Base-by-base conservation (phyloP, 2,113 vertebrate species). In the Scortum barcoo region DNA sequence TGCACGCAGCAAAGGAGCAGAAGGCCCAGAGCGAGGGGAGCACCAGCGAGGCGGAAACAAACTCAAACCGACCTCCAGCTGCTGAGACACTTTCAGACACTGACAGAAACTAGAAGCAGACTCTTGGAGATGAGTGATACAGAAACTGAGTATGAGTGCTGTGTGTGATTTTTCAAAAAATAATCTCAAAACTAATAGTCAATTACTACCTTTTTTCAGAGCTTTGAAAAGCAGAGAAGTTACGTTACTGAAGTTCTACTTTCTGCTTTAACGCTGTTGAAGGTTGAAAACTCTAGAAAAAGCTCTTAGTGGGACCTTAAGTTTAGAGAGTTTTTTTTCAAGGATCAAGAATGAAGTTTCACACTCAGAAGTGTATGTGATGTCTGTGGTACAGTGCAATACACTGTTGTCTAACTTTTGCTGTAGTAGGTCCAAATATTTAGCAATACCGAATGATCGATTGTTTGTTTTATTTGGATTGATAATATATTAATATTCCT, bases 1-100 rank as follows among this genome's bases (percentile, higher is more conserved):
- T 83, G 53, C 94, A 95, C 10, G 36, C 53, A 0, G 50, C 72
- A 14, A 81, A 80, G 22, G 75, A 90, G 72, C 70, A 46, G 71
- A 80, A 77, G 44, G 68, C 42, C 33, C 76, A 72, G 44, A 77
- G 80, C 0, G 61, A 89, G 42, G 78, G 77, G 2, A 77, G 65
- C 53, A 57, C 42, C 7, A 77, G 78, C 13, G 61, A 80, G 16
- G 44, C 56, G 2, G 68, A 88, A 58, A 56, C 40, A 7, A 85
- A 81, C 57, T 5, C 10, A 0, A 51, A 16, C 10, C 10, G 1
- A 7, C 68, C 74, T 0, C 6, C 80, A 14, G 81, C 30, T 42
- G 44, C 70, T 5, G 72, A 72, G 22, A 56, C 74, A 0, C 66
- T 60, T 26, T 81, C 24, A 67, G 72, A 71, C 48, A 36, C 75